Conservation (phyloP, 2,797 vertebrate species). For the Malurus leucopterus region DNA sequence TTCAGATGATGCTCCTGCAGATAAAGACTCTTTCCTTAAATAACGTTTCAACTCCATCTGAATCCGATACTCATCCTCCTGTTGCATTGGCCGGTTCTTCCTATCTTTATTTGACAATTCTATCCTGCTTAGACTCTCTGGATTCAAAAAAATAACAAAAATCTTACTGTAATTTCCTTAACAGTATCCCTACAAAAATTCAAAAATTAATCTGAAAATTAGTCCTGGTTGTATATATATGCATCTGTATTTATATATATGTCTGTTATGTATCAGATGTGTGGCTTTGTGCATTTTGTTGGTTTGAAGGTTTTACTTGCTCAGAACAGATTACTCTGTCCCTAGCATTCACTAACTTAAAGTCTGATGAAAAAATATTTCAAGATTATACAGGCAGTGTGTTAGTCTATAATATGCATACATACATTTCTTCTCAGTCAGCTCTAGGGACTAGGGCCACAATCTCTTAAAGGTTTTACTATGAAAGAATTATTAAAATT, state of each 20-base stretch:
- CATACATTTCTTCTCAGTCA: background rate
- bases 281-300: background rate
- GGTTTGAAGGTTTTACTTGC: background rate
- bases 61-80: conserved; percentile 96
- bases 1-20: conserved; percentile 77
- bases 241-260: fast-evolving
- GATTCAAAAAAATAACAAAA: conserved; percentile 5
- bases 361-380: background rate
- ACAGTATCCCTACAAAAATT: background rate
- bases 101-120: conserved; percentile 82
- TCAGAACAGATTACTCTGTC: background rate
- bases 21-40: conserved; percentile 86
- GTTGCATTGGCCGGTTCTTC: conserved; percentile 93
- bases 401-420: background rate
- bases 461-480: background rate
- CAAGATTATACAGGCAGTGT: background rate
- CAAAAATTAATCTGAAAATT: background rate
- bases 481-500: background rate
- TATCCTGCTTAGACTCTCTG: conserved; percentile 83
- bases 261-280: background rate
- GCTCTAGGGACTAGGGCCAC: background rate
- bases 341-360: background rate
- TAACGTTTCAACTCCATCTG: conserved; percentile 95
- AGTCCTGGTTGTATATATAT: background rate
- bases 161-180: background rate